A percentile compares a stretch with the other conserved stretches of the same genome.
Evolutionary conservation across 2,113 vertebrate species (phyloP).

Genomic region (Ptychochromis oligacanthus): DNA sequence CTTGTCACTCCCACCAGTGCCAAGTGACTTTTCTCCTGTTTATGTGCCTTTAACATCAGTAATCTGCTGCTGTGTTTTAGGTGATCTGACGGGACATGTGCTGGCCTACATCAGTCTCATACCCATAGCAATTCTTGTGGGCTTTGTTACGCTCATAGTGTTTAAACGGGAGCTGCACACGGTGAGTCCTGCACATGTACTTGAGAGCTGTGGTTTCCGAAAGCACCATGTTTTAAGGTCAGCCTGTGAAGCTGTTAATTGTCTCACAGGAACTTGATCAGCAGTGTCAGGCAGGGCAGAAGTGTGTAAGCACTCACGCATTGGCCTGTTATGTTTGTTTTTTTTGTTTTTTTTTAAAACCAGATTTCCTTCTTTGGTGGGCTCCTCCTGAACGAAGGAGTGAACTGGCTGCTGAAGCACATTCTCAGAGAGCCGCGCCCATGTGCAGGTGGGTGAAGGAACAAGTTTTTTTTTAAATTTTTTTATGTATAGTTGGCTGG

Average conservation of each 20-base stretch:
- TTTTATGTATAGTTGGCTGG: not conserved
- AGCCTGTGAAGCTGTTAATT: not conserved
- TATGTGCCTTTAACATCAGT: not conserved
- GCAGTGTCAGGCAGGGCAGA: not conserved
- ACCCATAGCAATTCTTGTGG: slow-evolving; percentile 91
- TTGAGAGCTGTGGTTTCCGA: not conserved
- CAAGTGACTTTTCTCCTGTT: not conserved
- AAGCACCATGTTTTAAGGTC: not conserved
- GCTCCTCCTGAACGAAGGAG: slow-evolving; percentile 89
- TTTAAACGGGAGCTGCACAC: slow-evolving; percentile 99
- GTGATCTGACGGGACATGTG: slow-evolving; percentile 91
- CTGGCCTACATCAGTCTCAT: slow-evolving; percentile 94
- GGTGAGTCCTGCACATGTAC: slow-evolving; percentile 80
- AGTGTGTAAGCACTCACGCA: not conserved
- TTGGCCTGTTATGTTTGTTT: not conserved
- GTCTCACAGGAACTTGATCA: not conserved
- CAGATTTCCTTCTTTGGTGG: slow-evolving; percentile 98
- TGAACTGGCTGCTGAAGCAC: slow-evolving; percentile 97
- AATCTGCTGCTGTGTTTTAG: slow-evolving; percentile 69
- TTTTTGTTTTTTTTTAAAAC: not conserved
- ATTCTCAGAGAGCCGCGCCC: slow-evolving; percentile 94
- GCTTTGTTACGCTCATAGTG: slow-evolving; percentile 95
- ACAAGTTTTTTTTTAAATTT: not conserved
- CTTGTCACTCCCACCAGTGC: slow-evolving; percentile 37
- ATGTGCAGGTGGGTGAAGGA: slow-evolving; percentile 85